Evolutionary conservation across 35 echinoderm and acorn worm species (phyloP).

Genomic region (Lytechinus variegatus): DNA sequence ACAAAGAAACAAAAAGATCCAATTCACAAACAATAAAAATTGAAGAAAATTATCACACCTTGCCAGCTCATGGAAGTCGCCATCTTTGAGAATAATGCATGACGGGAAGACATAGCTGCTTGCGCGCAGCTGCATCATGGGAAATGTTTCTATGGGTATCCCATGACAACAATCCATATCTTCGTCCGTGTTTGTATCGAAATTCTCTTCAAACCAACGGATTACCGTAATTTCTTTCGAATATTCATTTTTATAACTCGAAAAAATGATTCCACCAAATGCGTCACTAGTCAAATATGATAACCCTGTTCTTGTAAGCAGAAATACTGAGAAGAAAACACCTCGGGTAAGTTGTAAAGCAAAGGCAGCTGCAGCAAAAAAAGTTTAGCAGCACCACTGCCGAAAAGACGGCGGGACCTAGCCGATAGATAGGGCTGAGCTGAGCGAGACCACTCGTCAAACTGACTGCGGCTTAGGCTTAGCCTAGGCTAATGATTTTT

Average conservation of each 20-base stretch:
- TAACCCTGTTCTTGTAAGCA: conserved; percentile 93
- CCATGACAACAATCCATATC: conserved; percentile 63
- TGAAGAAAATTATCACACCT: conserved; percentile 39
- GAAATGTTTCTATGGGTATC: conserved; percentile 72
- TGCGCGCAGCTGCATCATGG: neutral
- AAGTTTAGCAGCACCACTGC: neutral
- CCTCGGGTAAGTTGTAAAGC: conserved; percentile 78
- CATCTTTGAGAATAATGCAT: conserved; percentile 70
- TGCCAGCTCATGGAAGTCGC: conserved; percentile 80
- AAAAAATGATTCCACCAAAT: conserved; percentile 94
- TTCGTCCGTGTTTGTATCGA: neutral
- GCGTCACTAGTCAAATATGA: conserved; percentile 97
- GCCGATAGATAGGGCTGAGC: neutral
- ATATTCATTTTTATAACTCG: neutral
- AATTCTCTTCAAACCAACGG: neutral
- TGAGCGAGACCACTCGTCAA: no score
- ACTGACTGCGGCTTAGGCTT: no score
- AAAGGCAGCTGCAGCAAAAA: neutral
- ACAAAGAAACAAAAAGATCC: neutral
- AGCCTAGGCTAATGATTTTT: no score
- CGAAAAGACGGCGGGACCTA: neutral
- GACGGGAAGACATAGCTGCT: conserved; percentile 52
- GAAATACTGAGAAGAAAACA: conserved; percentile 99
- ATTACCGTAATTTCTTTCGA: neutral
- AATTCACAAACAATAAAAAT: neutral